phyloP scores from a whole-genome alignment of 1,140 invertebrate species.

The Cherax quadricarinatus region DNA sequence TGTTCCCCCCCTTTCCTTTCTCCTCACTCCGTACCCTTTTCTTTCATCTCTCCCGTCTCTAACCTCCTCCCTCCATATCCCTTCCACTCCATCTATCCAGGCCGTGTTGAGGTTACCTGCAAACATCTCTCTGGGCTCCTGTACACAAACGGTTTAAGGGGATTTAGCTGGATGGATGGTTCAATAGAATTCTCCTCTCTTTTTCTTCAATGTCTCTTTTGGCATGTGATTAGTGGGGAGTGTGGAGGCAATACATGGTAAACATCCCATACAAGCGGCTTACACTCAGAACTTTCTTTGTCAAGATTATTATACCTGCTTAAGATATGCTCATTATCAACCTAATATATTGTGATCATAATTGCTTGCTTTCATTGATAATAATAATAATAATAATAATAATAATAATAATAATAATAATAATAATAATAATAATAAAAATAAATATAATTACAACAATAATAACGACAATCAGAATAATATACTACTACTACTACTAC shows the following conservation, averaged over 20 bases:
- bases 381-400: no score
- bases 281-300: no score
- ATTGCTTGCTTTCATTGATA: no score
- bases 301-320: no score
- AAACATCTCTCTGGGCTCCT: constrained; percentile 41
- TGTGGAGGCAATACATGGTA: no score
- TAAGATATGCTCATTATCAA: no score
- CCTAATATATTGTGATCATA: no score
- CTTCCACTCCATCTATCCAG: neutral
- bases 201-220: neutral
- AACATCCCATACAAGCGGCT: no score
- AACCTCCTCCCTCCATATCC: constrained; percentile 5
- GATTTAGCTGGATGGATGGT: constrained; percentile 43
- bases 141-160: constrained; percentile 14
- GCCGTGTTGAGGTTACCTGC: constrained; percentile 1
- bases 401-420: no score
- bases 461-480: neutral
- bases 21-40: neutral
- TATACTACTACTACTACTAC: no score
- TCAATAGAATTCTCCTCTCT: constrained; percentile 33
- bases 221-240: neutral
- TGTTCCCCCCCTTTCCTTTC: neutral
- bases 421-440: no score
- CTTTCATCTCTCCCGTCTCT: neutral
- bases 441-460: no score